Evolutionary conservation across 2,888 invertebrate genomes (phyloP), one percentile per base, ranked within the genome.

Genomic region (Lithophane semibrunnea): DNA sequence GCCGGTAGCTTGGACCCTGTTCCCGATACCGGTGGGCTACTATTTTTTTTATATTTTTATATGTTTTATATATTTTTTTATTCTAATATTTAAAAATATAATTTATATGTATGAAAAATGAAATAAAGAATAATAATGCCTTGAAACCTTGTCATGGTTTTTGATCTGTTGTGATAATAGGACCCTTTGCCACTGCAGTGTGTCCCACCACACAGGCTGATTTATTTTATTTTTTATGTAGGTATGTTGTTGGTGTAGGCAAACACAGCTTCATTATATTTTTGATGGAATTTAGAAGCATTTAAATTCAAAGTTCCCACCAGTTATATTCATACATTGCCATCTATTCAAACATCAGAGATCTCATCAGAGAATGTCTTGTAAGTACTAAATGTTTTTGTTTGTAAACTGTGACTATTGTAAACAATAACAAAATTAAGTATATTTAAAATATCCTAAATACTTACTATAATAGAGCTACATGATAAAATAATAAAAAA

Each of bases 401-500:
- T 72, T 78, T 47, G 42, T 75, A 56, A 73, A 71, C 70, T 75
- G 44, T 68, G 24, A 13, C 8, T 42, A 29, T 21, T 10, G 12
- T 52, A n/a, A 24, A 69, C 79, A 76, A 60, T 29, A 52, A 61
- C n/a, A 52, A 8, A 10, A 44, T 10, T 13, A 37, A 5, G 37
- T 37, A 3, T 12, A 37, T 24, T 16, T 21, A n/a, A 29, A 1
- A 21, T 49, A 24, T 12, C 8, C 5, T 29, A 37, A 37, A 37
- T 37, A 29, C 1, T 5, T 21, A 10, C 3, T 49, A 1, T 29
- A 47, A 0, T 12, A 56, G 2, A 44, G 0, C 12, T 13, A 44
- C 1, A 1, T 29, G 16, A 0, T n/a, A 54, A 61, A 24, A 72
- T n/a, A 7, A 69, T 7, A 0, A n/a, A 1, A 47, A 63, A 47